These are phyloP conservation scores for Lasioglossum pauxillum DNA, from an alignment of 2,888 invertebrate species.

Conservation along the genomic window DNA sequence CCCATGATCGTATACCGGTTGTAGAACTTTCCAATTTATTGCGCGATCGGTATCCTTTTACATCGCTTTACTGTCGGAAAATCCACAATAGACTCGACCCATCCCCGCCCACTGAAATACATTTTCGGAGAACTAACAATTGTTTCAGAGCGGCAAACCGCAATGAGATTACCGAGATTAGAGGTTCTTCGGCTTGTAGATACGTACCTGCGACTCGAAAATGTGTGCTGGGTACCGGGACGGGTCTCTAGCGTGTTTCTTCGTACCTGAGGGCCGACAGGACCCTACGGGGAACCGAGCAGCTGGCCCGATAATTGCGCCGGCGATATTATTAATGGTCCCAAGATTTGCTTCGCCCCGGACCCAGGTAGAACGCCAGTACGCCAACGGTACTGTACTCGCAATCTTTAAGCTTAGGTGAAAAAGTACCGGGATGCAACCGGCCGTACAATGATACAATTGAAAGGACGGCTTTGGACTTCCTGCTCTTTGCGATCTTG, in stretches of 20 bases:
- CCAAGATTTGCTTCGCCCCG: conserved; percentile 75
- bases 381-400: conserved; percentile 53
- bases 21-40: conserved; percentile 37
- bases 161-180: conserved; percentile 57
- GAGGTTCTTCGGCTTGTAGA: conserved; percentile 30
- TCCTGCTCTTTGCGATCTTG: conserved; percentile 6
- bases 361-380: conserved; percentile 71
- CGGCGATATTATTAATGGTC: conserved; percentile 80
- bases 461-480: conserved; percentile 26
- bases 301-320: conserved; percentile 82
- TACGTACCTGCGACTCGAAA: conserved; percentile 53
- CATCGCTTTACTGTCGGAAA: background rate
- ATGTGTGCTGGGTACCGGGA: conserved; percentile 8
- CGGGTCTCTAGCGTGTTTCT: conserved; percentile 17
- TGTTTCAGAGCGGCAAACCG: conserved; percentile 48
- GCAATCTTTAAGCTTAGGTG: conserved; percentile 37
- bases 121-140: background rate
- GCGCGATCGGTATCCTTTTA: background rate
- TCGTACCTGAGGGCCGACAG: conserved; percentile 56
- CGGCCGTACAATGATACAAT: conserved; percentile 62
- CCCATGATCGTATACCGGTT: conserved; percentile 23
- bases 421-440: conserved; percentile 61
- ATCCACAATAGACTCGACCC: background rate
- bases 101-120: background rate
- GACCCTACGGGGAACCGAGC: conserved; percentile 68